These are phyloP conservation scores for Fregata magnificens DNA, from an alignment of 2,113 vertebrate genomes.

Conservation along the genomic window DNA sequence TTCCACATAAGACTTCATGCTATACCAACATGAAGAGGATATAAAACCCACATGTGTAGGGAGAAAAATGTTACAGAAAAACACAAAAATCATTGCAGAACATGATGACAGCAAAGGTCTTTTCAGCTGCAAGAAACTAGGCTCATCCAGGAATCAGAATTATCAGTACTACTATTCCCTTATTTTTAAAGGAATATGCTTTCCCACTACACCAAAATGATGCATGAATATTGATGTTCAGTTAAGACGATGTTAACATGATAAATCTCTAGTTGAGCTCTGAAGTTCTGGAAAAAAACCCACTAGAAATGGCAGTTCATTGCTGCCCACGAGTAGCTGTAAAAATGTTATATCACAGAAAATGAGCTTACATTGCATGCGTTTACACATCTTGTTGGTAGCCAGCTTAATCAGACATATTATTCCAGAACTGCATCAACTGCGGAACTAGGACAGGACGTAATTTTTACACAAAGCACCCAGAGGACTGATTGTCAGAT, in stretches of 20 bases:
- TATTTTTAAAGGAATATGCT: neutral
- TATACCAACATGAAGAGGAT: constrained; percentile 61
- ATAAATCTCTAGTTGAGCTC: neutral
- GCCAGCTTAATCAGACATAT: neutral
- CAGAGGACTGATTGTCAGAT: neutral
- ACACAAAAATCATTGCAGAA: constrained; percentile 53
- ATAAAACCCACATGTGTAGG: constrained; percentile 57
- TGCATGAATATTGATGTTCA: neutral
- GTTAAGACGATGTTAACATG: neutral
- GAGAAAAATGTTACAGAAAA: constrained; percentile 58
- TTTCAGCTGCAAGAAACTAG: constrained; percentile 3
- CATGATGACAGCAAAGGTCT: neutral
- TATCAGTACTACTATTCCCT: neutral
- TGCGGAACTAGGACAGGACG: neutral
- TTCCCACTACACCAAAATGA: neutral
- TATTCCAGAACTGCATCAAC: neutral
- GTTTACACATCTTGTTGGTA: neutral
- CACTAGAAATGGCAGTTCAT: neutral
- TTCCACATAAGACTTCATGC: constrained; percentile 64
- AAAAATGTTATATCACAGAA: neutral
- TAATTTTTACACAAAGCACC: neutral
- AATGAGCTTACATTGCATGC: neutral
- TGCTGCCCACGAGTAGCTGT: neutral
- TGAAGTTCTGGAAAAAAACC: neutral
- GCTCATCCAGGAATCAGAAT: neutral